Evolutionary conservation across 2,113 vertebrate species (phyloP).

Genomic region (human (Homo sapiens)): DNA sequence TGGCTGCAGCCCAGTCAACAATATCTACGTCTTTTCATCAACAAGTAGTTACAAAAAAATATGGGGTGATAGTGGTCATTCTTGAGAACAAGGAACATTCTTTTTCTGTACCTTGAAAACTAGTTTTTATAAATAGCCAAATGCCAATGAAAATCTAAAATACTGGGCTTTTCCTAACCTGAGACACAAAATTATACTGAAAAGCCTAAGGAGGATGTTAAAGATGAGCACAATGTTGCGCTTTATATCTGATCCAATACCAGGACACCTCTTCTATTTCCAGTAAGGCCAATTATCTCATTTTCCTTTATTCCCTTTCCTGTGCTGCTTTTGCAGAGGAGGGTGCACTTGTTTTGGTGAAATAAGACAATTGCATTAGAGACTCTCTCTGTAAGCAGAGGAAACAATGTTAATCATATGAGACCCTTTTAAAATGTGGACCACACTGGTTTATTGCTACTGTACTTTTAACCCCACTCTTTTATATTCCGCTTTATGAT

Average conservation of each 20-base stretch:
- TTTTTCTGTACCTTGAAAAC: background rate
- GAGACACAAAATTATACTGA: background rate
- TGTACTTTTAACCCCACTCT: background rate
- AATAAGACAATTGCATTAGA: background rate
- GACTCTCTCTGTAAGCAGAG: background rate
- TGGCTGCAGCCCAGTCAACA: background rate
- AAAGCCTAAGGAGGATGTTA: background rate
- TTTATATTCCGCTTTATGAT: background rate
- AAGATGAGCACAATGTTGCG: background rate
- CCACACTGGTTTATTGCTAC: background rate
- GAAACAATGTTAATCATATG: background rate
- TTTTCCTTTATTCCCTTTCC: background rate
- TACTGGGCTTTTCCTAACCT: background rate
- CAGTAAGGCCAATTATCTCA: background rate
- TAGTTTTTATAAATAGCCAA: background rate
- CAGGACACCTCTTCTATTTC: background rate
- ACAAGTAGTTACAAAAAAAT: background rate
- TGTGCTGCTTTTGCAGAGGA: background rate
- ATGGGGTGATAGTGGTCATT: background rate
- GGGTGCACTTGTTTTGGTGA: background rate
- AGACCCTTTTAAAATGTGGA: background rate
- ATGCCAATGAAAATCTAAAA: background rate
- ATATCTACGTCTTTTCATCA: background rate
- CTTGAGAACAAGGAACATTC: background rate
- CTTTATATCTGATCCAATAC: background rate